Conservation (phyloP, 2,888 invertebrate genomes). For the Pyrochroa serraticornis region DNA sequence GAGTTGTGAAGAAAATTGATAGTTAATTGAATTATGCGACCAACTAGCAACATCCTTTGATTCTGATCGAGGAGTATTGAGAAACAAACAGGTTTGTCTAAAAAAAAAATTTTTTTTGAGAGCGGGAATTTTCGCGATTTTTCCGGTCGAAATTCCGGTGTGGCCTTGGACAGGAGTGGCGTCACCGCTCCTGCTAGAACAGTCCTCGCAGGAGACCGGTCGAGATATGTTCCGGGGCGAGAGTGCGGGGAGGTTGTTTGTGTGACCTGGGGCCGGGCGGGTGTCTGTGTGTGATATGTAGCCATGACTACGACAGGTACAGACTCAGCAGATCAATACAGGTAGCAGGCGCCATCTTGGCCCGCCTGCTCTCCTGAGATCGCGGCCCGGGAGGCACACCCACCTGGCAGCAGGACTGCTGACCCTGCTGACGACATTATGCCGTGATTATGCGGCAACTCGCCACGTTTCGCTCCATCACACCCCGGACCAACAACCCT, state of each 20-base stretch:
- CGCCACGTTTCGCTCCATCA: background rate
- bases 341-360: constrained; percentile 52
- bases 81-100: too few relatives aligned
- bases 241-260: background rate
- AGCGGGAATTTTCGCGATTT: too few relatives aligned
- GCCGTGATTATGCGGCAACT: constrained; percentile 25
- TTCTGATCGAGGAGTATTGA: too few relatives aligned
- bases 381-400: constrained; percentile 45
- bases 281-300: constrained; percentile 54
- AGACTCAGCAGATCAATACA: constrained; percentile 53
- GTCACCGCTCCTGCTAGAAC: too few relatives aligned
- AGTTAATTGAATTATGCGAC: too few relatives aligned
- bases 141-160: too few relatives aligned
- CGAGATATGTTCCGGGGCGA: background rate
- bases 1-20: too few relatives aligned
- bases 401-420: constrained; percentile 39
- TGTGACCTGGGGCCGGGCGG: constrained; percentile 41
- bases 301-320: constrained; percentile 52
- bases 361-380: constrained; percentile 56
- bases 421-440: constrained; percentile 28
- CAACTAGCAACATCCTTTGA: too few relatives aligned
- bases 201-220: too few relatives aligned
- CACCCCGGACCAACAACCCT: too few relatives aligned
- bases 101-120: too few relatives aligned
- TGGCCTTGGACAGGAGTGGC: too few relatives aligned